Percentiles rank a stretch among this genome's conserved stretches.
Evolutionary conservation across 2,888 invertebrate species (phyloP).

Genomic region (Scaeva pyrastri): DNA sequence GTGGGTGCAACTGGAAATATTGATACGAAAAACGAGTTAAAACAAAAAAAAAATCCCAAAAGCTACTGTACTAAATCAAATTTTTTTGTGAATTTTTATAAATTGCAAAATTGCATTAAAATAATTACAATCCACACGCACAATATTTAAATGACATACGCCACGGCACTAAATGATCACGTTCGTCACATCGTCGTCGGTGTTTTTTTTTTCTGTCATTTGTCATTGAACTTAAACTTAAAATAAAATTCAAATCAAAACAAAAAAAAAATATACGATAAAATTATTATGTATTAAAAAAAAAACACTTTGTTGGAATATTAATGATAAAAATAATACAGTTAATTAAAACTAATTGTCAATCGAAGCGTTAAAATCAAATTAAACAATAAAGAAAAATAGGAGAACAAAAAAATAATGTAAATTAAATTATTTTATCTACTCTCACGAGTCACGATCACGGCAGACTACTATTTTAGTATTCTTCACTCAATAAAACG

Average conservation of each 20-base stretch:
- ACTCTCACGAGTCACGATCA: slow-evolving; percentile 23
- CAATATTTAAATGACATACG: neutral
- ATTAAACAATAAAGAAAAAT: slow-evolving; percentile 7
- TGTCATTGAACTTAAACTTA: slow-evolving; percentile 70
- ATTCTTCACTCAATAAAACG: slow-evolving; percentile 51
- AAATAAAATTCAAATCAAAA: slow-evolving; percentile 8
- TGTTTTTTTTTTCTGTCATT: no score
- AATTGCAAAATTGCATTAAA: neutral
- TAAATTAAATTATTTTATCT: neutral
- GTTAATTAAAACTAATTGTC: slow-evolving; percentile 53
- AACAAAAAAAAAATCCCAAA: neutral
- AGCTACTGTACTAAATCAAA: neutral
- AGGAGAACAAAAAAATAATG: neutral
- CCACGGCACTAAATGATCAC: neutral
- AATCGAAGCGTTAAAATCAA: slow-evolving; percentile 37
- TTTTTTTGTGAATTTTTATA: neutral
- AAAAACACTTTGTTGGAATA: slow-evolving; percentile 24
- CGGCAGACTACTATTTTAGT: slow-evolving; percentile 1
- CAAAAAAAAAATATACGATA: neutral
- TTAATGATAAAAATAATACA: slow-evolving; percentile 35
- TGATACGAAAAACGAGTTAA: neutral
- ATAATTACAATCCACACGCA: slow-evolving; percentile 13
- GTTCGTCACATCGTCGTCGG: neutral
- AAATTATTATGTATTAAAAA: no score
- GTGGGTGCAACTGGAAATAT: neutral